Evolutionary conservation across 1,140 invertebrate genomes (phyloP), one percentile per base, ranked within the genome.

Genomic region (Penaeus indicus): DNA sequence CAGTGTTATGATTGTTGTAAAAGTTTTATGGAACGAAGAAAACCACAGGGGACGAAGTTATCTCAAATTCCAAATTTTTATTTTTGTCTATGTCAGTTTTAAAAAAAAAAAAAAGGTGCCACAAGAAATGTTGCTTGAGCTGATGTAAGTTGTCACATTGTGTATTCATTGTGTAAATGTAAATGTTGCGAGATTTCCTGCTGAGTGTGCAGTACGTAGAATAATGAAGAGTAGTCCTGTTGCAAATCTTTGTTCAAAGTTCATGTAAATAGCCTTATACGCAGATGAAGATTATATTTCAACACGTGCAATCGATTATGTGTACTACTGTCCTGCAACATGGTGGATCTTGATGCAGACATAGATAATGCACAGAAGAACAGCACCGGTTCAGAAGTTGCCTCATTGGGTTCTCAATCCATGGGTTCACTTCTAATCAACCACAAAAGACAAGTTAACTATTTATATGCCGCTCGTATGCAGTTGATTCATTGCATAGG

Each of bases 221-320:
- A n/a, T n/a, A 81, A 38, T 80, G 2, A 54, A 54, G 54, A 67
- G 77, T 86, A 86, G 85, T 86, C 85, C 84, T 80, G 85, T 88
- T 75, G 86, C 61, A 80, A 80, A 63, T 80, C 84, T 77, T 79
- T 85, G 42, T 75, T 88, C 61, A 32, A 25, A 47, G 27, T 83
- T 87, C 80, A 77, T 88, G 86, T 88, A 88, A 88, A 88, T 88
- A 88, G 86, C 80, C 64, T 83, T 83, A 22, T 88, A 83, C 63
- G 54, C 64, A 88, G 86, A 88, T 88, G 63, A 85, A 54, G 67
- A n/a, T 54, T 84, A 75, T 88, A 86, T 86, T 88, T 88, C 80
- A 60, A 54, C 54, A 54, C 54, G 54, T 67, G 77, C 85, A 79
- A 80, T 79, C 84, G 32, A 63, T n/a, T 54, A 54, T 54, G 54